Evolutionary conservation across 1,140 invertebrate genomes (phyloP), one percentile per base, ranked within the genome.

Genomic region (Drosophila fuyamai): DNA sequence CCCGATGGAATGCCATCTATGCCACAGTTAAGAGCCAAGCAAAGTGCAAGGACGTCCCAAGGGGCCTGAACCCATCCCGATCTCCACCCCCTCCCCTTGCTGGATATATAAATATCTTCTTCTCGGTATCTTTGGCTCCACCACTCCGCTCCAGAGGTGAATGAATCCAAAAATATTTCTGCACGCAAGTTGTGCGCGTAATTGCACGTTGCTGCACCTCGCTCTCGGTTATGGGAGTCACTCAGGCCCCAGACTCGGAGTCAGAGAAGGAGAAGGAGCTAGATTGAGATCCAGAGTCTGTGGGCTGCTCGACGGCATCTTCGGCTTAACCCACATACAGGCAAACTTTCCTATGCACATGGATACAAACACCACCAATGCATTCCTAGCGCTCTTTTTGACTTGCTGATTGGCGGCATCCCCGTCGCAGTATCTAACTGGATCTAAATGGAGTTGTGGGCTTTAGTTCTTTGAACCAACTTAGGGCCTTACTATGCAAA

Each of bases 101-200:
- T 40, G 51, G 23, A 66, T 72, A 72, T 72, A 72, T 71, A 72
- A 72, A 72, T 72, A 72, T 72, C 68, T 72, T 71, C 67, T 71
- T 58, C 68, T 66, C 47, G 16, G 47, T 73, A 73, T 73, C 55
- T 47, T 54, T 48, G 43, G 41, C 48, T 59, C 57, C 38, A 27
- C 65, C 36, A 35, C 48, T 32, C 29, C 35, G 29, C 50, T 48
- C 56, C 44, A 83, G 57, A 83, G 80, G 80, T 83, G 80, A 83
- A 83, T 84, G 80, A 83, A 83, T 83, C 66, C 81, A 50, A 76
- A 83, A 83, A 83, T 83, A 83, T 83, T 79, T 84, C 71, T 72
- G 74, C 80, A 84, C 80, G 80, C 80, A 76, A 75, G 62, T 79
- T 82, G 80, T 66, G 76, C 80, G 63, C 75, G 80, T 82, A 82